Evolutionary conservation across 2,888 invertebrate genomes (phyloP).

Genomic region (Pollenia amentaria): DNA sequence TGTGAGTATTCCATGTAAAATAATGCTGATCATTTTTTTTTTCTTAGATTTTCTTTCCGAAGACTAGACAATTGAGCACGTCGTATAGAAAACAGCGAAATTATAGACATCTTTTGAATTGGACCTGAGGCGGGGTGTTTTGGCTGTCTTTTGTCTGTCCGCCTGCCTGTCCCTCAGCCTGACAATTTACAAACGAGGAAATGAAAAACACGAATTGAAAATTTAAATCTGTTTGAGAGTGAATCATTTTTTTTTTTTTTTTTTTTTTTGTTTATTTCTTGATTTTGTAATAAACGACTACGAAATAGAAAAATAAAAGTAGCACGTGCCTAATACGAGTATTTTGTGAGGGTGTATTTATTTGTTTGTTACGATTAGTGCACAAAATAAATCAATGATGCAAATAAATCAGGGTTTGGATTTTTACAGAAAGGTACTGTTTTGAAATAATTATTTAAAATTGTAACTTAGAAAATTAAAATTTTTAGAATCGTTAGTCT

Average conservation of each 20-base stretch:
- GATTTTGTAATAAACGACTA: conserved; percentile 34
- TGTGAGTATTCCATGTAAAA: conserved; percentile 31
- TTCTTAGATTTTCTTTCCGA: not conserved
- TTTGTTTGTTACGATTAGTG: conserved; percentile 28
- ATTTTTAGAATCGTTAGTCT: too few relatives aligned
- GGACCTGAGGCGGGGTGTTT: conserved; percentile 54
- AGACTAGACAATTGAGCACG: conserved; percentile 46
- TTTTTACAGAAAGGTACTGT: too few relatives aligned
- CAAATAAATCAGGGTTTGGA: conserved; percentile 9
- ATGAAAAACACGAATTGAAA: conserved; percentile 57
- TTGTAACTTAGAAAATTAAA: too few relatives aligned
- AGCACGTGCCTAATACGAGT: conserved; percentile 67
- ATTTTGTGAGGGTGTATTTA: conserved; percentile 55
- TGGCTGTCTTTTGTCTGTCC: conserved; percentile 32
- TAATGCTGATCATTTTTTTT: conserved; percentile 53
- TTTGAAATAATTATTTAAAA: too few relatives aligned
- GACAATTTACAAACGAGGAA: conserved; percentile 67
- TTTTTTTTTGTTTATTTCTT: not conserved
- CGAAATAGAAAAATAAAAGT: conserved; percentile 41
- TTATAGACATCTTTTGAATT: conserved; percentile 41
- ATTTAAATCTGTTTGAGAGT: conserved; percentile 26
- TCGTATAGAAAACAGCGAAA: conserved; percentile 29
- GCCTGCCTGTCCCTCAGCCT: not conserved
- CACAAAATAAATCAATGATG: conserved; percentile 36
- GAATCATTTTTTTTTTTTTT: not conserved